phyloP scores from a whole-genome alignment of 2,113 vertebrate species.

The Sciurus niger region DNA sequence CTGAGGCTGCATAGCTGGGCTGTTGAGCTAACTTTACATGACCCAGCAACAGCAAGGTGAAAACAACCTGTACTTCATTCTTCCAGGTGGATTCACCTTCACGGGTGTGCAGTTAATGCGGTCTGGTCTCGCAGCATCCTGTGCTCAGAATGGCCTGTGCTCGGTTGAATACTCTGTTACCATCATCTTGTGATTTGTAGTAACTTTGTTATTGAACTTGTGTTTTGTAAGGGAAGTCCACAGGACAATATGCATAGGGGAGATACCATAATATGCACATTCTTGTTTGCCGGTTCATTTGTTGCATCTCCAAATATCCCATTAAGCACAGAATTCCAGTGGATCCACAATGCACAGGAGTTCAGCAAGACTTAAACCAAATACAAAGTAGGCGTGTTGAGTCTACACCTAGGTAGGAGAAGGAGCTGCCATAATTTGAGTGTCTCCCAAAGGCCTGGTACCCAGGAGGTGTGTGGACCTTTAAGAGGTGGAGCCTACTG shows the following conservation, averaged over 20 bases:
- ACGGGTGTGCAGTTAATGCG: accelerated
- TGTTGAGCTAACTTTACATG: neutral
- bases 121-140: neutral
- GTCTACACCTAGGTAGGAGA: neutral
- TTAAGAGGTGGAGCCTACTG: neutral
- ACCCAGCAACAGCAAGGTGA: neutral
- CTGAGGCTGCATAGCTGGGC: neutral
- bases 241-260: neutral
- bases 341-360: accelerated
- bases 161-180: neutral
- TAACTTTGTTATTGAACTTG: neutral
- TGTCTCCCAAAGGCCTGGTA: neutral
- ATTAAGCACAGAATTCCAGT: neutral
- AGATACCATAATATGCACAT: neutral
- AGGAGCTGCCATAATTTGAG: neutral
- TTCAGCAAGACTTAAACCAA: neutral
- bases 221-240: neutral
- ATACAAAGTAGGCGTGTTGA: neutral
- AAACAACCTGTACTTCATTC: neutral
- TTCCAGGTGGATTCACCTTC: neutral
- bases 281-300: neutral
- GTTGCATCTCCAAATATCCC: neutral
- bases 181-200: neutral
- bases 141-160: neutral
- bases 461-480: neutral